Evolutionary conservation across 2,888 invertebrate species (phyloP), one percentile per base, ranked within the genome.

Genomic region (Alloscopus bannaensis): DNA sequence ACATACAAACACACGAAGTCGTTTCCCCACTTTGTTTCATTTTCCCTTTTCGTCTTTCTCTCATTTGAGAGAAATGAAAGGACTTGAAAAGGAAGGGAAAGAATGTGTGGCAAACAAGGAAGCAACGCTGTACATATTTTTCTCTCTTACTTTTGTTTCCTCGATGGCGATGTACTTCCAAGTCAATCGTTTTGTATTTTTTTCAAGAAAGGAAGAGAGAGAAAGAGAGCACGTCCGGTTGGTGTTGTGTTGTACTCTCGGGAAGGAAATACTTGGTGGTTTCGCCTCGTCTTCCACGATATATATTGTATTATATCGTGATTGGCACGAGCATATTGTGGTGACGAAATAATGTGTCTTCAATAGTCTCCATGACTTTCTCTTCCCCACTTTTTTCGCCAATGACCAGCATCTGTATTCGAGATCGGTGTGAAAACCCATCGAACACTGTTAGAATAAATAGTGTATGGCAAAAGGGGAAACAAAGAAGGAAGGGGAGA

Each of bases 401-500:
- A 66, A 76, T 76, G 76, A 69, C 76, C 66, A 77, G 69, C 55
- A 70, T 78, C 78, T 78, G 78, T 71, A 78, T 78, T 78, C 78
- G 59, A 45, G 45, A 64, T 70, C 55, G 31, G 76, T 62, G 64
- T 59, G 64, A 65, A 16, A 71, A 36, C 42, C 57, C 65, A 57
- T 77, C 60, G 68, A 76, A 76, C 78, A 65, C 70, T 20, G 47
- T 47, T 57, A 45, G 78, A 78, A 70, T 70, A 71, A 57, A 71
- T 22, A 66, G 66, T 40, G n/a, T n/a, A n/a, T n/a, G 40, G 29
- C 57, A 66, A 11, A 71, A 36, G 42, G 16, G n/a, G n/a, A 55
- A n/a, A 55, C 16, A 60, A 28, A 47, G 45, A 40, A 36, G 22
- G 50, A 60, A 26, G 26, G 47, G 28, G 47, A 47, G 52, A 28